Percentiles rank a stretch among this genome's conserved stretches.
Conservation (phyloP, 2,797 vertebrate species). For the Parambassis ranga region DNA sequence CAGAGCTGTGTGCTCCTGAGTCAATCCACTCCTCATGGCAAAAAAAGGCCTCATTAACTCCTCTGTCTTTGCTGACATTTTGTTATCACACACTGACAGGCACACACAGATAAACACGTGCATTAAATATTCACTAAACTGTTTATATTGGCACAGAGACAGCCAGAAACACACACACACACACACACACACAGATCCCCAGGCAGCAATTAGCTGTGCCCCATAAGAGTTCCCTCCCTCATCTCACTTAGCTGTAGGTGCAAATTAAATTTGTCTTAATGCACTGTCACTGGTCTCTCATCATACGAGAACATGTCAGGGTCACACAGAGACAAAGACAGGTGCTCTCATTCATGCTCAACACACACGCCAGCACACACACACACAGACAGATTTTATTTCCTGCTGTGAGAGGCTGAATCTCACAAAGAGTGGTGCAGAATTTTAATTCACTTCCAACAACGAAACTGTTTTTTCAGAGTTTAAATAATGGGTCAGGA, state of each 20-base stretch:
- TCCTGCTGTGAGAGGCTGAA: constrained; percentile 2
- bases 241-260: constrained; percentile 64
- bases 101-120: constrained; percentile 67
- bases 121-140: constrained; percentile 75
- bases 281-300: constrained; percentile 55
- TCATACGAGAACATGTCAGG: constrained; percentile 55
- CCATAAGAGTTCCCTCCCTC: constrained; percentile 54
- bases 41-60: constrained; percentile 71
- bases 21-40: constrained; percentile 50
- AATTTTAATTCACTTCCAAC: background rate
- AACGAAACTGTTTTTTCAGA: no score
- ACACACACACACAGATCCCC: constrained; percentile 46
- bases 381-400: constrained; percentile 10
- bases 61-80: constrained; percentile 74
- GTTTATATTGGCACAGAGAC: constrained; percentile 66
- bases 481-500: no score
- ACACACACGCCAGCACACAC: background rate
- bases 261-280: constrained; percentile 75
- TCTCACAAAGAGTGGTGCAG: background rate
- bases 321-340: constrained; percentile 42
- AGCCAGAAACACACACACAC: constrained; percentile 27
- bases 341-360: constrained; percentile 17
- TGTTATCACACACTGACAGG: constrained; percentile 75
- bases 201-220: constrained; percentile 72
- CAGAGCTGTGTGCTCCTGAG: constrained; percentile 43